Evolutionary conservation across 2,888 invertebrate genomes (phyloP).

Genomic region (Sminthurinus aureus): DNA sequence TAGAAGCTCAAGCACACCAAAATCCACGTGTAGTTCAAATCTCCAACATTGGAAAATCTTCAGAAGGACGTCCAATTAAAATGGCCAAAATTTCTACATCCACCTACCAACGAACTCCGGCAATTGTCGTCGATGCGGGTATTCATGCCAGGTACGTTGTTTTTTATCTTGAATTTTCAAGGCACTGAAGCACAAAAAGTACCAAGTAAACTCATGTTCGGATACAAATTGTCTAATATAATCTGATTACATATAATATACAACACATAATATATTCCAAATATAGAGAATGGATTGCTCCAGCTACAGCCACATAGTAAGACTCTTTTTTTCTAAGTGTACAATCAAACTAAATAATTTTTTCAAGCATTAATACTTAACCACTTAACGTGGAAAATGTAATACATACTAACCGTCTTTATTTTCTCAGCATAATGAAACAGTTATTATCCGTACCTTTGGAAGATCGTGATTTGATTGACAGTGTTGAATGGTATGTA

Average conservation of each 20-base stretch:
- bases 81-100: slow-evolving; percentile 63
- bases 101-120: slow-evolving; percentile 61
- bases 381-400: too few species aligned
- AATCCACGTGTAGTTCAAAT: slow-evolving; percentile 59
- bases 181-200: too few species aligned
- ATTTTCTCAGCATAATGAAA: slow-evolving; percentile 64
- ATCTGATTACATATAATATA: slow-evolving; percentile 15
- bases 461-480: slow-evolving; percentile 65
- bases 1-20: slow-evolving; percentile 59
- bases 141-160: slow-evolving; percentile 50
- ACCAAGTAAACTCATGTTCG: too few species aligned
- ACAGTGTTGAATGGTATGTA: slow-evolving; percentile 69
- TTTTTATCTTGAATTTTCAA: too few species aligned
- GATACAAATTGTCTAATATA: slow-evolving; percentile 24
- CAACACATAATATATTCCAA: background rate
- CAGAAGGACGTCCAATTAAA: slow-evolving; percentile 61
- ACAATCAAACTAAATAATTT: too few species aligned
- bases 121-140: slow-evolving; percentile 68
- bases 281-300: slow-evolving; percentile 70
- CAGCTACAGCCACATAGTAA: slow-evolving; percentile 57
- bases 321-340: too few species aligned
- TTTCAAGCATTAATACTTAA: too few species aligned
- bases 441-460: slow-evolving; percentile 67
- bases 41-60: slow-evolving; percentile 60
- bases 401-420: too few species aligned